Percentiles rank a stretch among this genome's conserved stretches.
phyloP scores from a whole-genome alignment of 2,113 vertebrate genomes.

The Cettia cetti region DNA sequence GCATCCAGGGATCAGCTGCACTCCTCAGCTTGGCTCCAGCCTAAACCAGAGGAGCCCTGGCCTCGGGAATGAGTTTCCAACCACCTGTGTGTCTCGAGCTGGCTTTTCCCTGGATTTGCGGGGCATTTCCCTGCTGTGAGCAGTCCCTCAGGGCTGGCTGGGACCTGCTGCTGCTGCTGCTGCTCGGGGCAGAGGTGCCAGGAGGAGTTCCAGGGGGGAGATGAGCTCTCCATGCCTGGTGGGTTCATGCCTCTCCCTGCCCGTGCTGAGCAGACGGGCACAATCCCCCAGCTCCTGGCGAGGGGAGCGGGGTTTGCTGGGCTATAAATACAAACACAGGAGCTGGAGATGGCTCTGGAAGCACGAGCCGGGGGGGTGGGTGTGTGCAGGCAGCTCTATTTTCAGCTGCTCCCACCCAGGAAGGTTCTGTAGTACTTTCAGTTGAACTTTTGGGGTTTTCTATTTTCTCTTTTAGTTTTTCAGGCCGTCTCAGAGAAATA shows the following conservation, averaged over 20 bases:
- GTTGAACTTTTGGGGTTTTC: not conserved
- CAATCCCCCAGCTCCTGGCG: not conserved
- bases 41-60: not conserved
- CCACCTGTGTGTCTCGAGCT: not conserved
- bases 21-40: not conserved
- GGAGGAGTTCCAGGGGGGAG: not conserved
- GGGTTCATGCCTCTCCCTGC: not conserved
- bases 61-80: not conserved
- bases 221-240: not conserved
- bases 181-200: not conserved
- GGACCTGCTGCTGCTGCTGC: not conserved
- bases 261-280: not conserved
- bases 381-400: not conserved
- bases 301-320: not conserved
- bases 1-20: not conserved
- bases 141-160: not conserved
- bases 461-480: not conserved
- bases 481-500: not conserved
- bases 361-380: not conserved
- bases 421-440: not conserved
- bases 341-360: not conserved
- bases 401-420: not conserved
- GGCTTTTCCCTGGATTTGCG: not conserved
- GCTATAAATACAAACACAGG: slow-evolving; percentile 9
- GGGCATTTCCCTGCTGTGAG: not conserved